phyloP scores from a whole-genome alignment of 2,113 vertebrate species.

The crab-eating macaque (Macaca fascicularis) region T2T-MFA8v1.1 NC_088379.1:119043001-119043500 shows the following conservation, averaged over 20 bases:
- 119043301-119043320: slow-evolving; percentile 74
- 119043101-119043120: slow-evolving; percentile 46
- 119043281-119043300: slow-evolving; percentile 69
- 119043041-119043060: slow-evolving; percentile 6
- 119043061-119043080: slow-evolving; percentile 14
- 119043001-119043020: neutral
- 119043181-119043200: slow-evolving; percentile 1
- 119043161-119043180: slow-evolving; percentile 40
- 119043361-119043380: slow-evolving; percentile 75
- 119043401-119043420: slow-evolving; percentile 75
- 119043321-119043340: slow-evolving; percentile 69
- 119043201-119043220: slow-evolving; percentile 40
- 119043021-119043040: neutral
- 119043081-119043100: neutral
- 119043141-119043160: slow-evolving; percentile 2
- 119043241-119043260: slow-evolving; percentile 69
- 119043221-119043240: slow-evolving; percentile 74
- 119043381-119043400: slow-evolving; percentile 80
- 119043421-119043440: slow-evolving; percentile 79
- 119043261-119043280: slow-evolving; percentile 42
- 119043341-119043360: slow-evolving; percentile 81
- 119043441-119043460: slow-evolving; percentile 88
- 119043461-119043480: slow-evolving; percentile 96
- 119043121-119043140: slow-evolving; percentile 16
- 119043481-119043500: slow-evolving; percentile 94